A percentile compares a stretch with the other conserved stretches of the same genome.
Evolutionary conservation across 1,140 invertebrate genomes (phyloP).

Genomic region (Trichoplusia ni): DNA sequence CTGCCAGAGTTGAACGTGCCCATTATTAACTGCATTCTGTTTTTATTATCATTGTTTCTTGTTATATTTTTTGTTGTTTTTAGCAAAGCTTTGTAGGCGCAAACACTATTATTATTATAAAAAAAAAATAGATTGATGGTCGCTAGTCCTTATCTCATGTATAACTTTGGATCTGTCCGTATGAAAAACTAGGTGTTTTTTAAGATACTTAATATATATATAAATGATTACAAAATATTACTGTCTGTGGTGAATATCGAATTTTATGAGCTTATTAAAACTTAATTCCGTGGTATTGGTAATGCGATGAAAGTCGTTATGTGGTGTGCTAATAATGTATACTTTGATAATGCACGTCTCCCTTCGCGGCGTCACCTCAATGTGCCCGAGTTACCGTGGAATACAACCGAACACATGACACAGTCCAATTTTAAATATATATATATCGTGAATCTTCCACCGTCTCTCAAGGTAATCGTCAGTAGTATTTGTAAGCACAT

Average conservation of each 20-base stretch:
- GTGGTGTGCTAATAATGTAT: slow-evolving; percentile 44
- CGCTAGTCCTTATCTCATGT: slow-evolving; percentile 70
- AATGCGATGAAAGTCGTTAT: slow-evolving; percentile 45
- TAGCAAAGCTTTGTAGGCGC: slow-evolving; percentile 60
- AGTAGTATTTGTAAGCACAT: neutral
- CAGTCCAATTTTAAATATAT: slow-evolving; percentile 11
- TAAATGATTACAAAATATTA: slow-evolving; percentile 63
- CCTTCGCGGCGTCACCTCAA: slow-evolving; percentile 22
- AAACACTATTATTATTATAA: slow-evolving; percentile 50
- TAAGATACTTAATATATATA: slow-evolving; percentile 54
- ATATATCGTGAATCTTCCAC: neutral
- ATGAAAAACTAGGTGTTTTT: slow-evolving; percentile 62
- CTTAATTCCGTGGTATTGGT: slow-evolving; percentile 69
- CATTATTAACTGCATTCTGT: slow-evolving; percentile 54
- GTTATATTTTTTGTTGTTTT: slow-evolving; percentile 64
- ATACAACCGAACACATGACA: neutral
- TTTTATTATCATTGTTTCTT: slow-evolving; percentile 62
- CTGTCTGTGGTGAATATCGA: slow-evolving; percentile 76
- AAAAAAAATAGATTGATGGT: slow-evolving; percentile 47
- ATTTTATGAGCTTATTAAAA: slow-evolving; percentile 80
- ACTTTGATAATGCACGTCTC: slow-evolving; percentile 62
- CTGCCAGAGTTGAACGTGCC: slow-evolving; percentile 38
- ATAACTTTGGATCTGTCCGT: slow-evolving; percentile 74
- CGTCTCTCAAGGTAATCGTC: neutral
- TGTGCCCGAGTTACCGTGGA: neutral